A percentile compares a stretch with the other conserved stretches of the same genome.
Conservation (phyloP, 92 coral and sea anemone genomes). For the Metridium senile region DNA sequence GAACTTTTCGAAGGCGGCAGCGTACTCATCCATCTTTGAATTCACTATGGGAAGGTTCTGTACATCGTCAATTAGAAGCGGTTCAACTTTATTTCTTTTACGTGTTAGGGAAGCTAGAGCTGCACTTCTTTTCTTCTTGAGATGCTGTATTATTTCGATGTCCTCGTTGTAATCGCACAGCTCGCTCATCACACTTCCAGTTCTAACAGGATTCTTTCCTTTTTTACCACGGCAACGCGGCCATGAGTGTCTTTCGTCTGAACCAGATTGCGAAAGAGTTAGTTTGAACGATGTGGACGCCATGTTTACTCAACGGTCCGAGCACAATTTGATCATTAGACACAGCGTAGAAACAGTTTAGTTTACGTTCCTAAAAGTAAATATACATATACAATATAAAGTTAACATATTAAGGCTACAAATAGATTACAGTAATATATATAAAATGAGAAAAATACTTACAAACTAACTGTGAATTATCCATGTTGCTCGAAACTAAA, state of each 20-base stretch:
- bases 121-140: slow-evolving; percentile 15
- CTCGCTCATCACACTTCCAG: background rate
- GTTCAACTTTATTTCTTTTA: slow-evolving; percentile 11
- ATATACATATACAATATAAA: no score
- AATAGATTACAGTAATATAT: no score
- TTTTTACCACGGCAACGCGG: background rate
- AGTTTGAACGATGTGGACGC: background rate
- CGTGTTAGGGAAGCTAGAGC: slow-evolving; percentile 17
- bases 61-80: background rate
- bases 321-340: no score
- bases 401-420: no score
- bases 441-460: no score
- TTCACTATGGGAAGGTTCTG: background rate
- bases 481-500: no score
- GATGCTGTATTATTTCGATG: slow-evolving; percentile 6
- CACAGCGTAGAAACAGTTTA: no score
- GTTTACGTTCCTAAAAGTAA: no score
- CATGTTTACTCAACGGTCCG: no score
- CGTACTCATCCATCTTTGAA: slow-evolving; percentile 16
- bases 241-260: background rate
- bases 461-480: no score
- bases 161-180: background rate
- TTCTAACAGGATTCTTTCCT: background rate
- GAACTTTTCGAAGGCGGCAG: background rate
- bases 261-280: background rate